A percentile compares a stretch with the other conserved stretches of the same genome.
phyloP scores from a whole-genome alignment of 1,140 invertebrate genomes.

The Leptinotarsa lineolata region DNA sequence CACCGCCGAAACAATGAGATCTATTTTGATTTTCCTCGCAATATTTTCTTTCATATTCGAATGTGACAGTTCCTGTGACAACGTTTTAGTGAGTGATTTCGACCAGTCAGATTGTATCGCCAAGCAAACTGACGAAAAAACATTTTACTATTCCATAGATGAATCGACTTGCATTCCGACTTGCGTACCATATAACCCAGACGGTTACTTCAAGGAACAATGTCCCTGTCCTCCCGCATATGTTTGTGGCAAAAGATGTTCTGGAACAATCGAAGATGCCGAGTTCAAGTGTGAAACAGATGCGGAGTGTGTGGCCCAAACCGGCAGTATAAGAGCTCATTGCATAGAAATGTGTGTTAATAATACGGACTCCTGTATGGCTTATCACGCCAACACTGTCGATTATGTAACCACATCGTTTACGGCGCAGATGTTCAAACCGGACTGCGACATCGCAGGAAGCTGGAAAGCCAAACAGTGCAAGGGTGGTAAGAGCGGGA shows the following conservation, averaged over 20 bases:
- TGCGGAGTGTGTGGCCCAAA: conserved; percentile 15
- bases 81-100: conserved; percentile 24
- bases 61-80: background rate
- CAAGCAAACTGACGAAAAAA: background rate
- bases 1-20: background rate
- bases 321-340: background rate
- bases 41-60: background rate
- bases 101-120: conserved; percentile 19
- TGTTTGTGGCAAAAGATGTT: conserved; percentile 28
- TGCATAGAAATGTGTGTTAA: conserved; percentile 28
- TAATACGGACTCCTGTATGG: conserved; percentile 35
- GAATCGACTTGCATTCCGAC: conserved; percentile 1
- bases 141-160: conserved; percentile 26
- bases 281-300: conserved; percentile 9
- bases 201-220: background rate
- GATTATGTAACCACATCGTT: conserved; percentile 29
- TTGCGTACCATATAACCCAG: background rate
- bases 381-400: conserved; percentile 34
- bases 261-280: background rate
- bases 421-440: conserved; percentile 50
- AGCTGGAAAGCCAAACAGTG: conserved; percentile 63
- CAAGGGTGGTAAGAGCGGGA: conserved; percentile 62
- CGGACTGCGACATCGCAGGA: conserved; percentile 60
- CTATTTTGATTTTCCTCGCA: background rate
- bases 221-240: conserved; percentile 30